phyloP scores from a whole-genome alignment of 2,797 vertebrate genomes.

The Bovichtus diacanthus region DNA sequence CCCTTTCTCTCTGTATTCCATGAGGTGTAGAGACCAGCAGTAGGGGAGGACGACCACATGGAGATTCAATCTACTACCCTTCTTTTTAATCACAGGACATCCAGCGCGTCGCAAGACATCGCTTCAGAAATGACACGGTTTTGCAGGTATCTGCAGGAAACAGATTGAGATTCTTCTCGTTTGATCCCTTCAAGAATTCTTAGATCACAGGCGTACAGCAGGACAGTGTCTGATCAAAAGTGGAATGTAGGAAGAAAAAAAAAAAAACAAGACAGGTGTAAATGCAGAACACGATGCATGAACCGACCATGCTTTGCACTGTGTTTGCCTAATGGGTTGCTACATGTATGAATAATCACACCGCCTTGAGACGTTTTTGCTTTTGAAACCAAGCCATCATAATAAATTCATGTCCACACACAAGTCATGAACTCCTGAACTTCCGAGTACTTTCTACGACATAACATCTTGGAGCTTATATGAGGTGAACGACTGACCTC shows the following conservation, averaged over 20 bases:
- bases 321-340: not conserved
- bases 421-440: constrained; percentile 1
- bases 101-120: constrained; percentile 2
- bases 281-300: not conserved
- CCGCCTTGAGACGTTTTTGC: constrained; percentile 22
- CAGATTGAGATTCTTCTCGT: constrained; percentile 14
- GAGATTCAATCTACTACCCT: not conserved
- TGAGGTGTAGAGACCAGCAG: not conserved
- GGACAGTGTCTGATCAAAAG: constrained; percentile 27
- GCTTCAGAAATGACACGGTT: not conserved
- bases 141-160: constrained; percentile 1
- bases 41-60: not conserved
- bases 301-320: not conserved
- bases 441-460: constrained; percentile 4
- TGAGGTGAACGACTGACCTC: not conserved
- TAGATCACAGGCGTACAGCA: constrained; percentile 14
- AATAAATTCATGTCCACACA: constrained; percentile 15
- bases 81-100: not conserved
- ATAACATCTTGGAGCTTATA: not conserved
- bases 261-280: not conserved
- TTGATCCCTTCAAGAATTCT: constrained; percentile 16
- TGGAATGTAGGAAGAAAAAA: not conserved
- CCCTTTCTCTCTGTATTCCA: not conserved
- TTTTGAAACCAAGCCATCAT: constrained; percentile 18
- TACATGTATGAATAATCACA: constrained; percentile 25